Conservation (phyloP, 2,797 vertebrate genomes). For the Onychomys arenicola region DNA sequence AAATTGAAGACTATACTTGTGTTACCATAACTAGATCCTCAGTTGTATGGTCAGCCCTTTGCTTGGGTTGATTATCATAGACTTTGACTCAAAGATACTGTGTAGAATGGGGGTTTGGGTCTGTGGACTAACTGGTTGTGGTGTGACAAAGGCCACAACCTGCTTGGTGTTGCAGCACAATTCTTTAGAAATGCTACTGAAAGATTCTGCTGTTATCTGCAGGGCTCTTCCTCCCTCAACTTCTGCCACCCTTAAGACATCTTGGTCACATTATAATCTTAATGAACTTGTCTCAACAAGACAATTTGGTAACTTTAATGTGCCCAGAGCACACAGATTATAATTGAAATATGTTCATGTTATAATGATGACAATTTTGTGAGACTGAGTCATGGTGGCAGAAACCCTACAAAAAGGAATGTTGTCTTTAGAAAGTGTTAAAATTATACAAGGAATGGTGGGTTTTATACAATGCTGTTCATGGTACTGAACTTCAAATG, state of each 20-base stretch:
- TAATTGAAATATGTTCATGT: slow-evolving; percentile 67
- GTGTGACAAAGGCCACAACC: slow-evolving; percentile 12
- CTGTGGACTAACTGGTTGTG: too few relatives aligned
- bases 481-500: background rate
- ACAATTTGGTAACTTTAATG: slow-evolving; percentile 58
- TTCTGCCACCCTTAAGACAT: slow-evolving; percentile 30
- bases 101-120: background rate
- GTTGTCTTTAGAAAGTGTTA: slow-evolving; percentile 26
- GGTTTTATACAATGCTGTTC: background rate
- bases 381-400: slow-evolving; percentile 41
- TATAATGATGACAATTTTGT: slow-evolving; percentile 56
- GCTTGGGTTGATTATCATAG: background rate
- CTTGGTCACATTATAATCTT: slow-evolving; percentile 48
- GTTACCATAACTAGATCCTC: background rate
- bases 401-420: slow-evolving; percentile 33
- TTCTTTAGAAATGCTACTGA: slow-evolving; percentile 1
- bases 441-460: background rate
- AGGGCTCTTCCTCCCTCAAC: slow-evolving; percentile 38
- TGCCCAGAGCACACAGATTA: slow-evolving; percentile 20
- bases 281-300: slow-evolving; percentile 63
- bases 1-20: background rate
- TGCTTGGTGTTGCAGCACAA: background rate
- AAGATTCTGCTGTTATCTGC: slow-evolving; percentile 27
- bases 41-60: background rate
- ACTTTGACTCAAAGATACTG: background rate